Evolutionary conservation across 2,888 invertebrate species (phyloP), one percentile per base, ranked within the genome.

Genomic region (Acleris emargana): DNA sequence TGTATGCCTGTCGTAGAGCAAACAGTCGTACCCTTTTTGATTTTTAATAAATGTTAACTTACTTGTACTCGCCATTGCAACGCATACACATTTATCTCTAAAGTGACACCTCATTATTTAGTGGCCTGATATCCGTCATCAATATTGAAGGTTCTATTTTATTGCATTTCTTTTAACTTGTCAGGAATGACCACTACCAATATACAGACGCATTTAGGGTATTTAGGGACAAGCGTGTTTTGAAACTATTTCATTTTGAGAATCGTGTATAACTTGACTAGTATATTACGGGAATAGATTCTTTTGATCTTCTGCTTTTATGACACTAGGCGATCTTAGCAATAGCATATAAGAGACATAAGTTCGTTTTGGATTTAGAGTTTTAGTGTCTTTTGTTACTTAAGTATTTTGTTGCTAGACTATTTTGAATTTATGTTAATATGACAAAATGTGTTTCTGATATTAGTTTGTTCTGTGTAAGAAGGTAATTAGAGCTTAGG

Each of bases 121-220:
- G 45, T 57, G 57, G 43, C 43, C 25, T 43, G 57, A 57, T 57
- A 57, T 57, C 57, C 25, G 43, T 45, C 25, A 57, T 45, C n/a
- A 25, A 53, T 53, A 22, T 0, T 43, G 57, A 57, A 57, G 45
- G 17, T 57, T 45, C 22, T 55, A 55, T 22, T 17, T 54, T 54
- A 16, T 55, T 43, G 16, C 16, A 43, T 7, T 43, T 43, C 5
- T 43, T 13, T 43, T 5, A 42, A 42, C 42, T 42, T 42, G 5
- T 7, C 42, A 42, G 42, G 42, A 42, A 42, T 42, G 5, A 42
- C 42, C 42, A 2, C 22, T 22, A 22, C 22, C 2, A 2, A 22
- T 2, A 22, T 4, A 42, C 32, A 53, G n/a, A n/a, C 32, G 32
- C n/a, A n/a, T n/a, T n/a, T 53, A 53, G 43, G 43, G 54, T 18